phyloP scores from a whole-genome alignment of 2,797 vertebrate species.

The Anniella stebbinsi region DNA sequence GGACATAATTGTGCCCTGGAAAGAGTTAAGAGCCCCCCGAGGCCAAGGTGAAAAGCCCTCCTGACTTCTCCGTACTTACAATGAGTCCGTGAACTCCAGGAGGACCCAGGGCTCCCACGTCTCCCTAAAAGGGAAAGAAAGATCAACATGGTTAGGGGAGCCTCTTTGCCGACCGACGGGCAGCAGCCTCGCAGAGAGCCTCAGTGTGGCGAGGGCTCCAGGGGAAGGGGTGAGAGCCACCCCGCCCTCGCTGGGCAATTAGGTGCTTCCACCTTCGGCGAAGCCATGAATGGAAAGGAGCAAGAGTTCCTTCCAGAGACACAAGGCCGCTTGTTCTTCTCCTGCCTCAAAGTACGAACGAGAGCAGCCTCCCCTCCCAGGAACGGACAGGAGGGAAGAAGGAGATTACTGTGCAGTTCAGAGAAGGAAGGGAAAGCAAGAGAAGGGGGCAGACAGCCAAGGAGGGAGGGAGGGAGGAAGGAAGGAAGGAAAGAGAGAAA shows the following conservation, averaged over 20 bases:
- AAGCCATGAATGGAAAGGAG: fast-evolving
- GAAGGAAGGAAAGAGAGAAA: too few species aligned
- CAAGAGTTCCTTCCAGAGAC: constrained; percentile 3
- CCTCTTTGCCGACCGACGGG: constrained; percentile 45
- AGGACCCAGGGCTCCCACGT: constrained; percentile 93
- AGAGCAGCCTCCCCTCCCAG: constrained; percentile 27
- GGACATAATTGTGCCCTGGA: constrained; percentile 15
- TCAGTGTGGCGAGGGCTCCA: constrained; percentile 45
- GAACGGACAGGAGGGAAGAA: constrained; percentile 43
- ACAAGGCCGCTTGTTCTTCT: constrained; percentile 36
- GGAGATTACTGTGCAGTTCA: constrained; percentile 11
- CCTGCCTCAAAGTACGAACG: background rate
- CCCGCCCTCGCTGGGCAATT: background rate
- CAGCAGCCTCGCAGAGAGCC: constrained; percentile 46
- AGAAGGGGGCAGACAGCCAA: background rate
- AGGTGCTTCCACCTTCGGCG: constrained; percentile 9
- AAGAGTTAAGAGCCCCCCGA: constrained; percentile 46
- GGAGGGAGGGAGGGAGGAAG: background rate
- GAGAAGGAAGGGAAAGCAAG: constrained; percentile 8
- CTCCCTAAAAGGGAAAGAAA: constrained; percentile 85
- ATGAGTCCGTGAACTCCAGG: constrained; percentile 93
- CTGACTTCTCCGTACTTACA: constrained; percentile 86
- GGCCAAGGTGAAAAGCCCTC: background rate
- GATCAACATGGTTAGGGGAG: constrained; percentile 74
- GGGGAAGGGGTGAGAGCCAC: background rate